Percentiles rank a stretch among this genome's conserved stretches.
phyloP scores from a whole-genome alignment of 1,140 invertebrate species.

The Gonioctena quinquepunctata region DNA sequence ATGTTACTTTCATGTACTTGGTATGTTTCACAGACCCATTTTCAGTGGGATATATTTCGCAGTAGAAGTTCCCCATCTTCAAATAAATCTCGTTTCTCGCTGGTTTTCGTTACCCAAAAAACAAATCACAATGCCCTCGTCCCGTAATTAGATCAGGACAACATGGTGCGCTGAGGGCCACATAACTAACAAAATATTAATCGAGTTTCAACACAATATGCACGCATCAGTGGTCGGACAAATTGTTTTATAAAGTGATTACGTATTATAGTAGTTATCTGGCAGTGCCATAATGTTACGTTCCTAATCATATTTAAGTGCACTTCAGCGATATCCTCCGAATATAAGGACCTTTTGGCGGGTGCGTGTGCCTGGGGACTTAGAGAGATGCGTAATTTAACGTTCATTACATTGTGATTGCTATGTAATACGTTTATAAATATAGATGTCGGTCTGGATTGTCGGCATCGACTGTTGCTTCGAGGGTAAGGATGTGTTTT shows the following conservation, averaged over 20 bases:
- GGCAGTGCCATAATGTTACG: conserved; percentile 47
- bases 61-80: too few relatives aligned
- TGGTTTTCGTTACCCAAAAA: conserved; percentile 4
- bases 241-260: conserved; percentile 58
- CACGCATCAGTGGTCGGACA: conserved; percentile 54
- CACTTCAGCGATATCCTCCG: conserved; percentile 30
- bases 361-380: conserved; percentile 11
- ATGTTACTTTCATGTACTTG: too few relatives aligned
- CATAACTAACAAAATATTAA: conserved; percentile 54
- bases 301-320: conserved; percentile 49
- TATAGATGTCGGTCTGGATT: conserved; percentile 7
- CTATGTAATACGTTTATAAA: conserved; percentile 23
- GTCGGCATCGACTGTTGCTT: too few relatives aligned
- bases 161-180: conserved; percentile 47
- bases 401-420: conserved; percentile 25
- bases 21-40: too few relatives aligned
- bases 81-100: too few relatives aligned
- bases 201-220: conserved; percentile 55
- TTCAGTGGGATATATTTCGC: too few relatives aligned
- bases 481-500: too few relatives aligned
- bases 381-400: conserved; percentile 17
- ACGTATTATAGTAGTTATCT: conserved; percentile 53
- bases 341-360: conserved; percentile 16
- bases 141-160: conserved; percentile 47
- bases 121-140: conserved; percentile 13